A percentile compares a stretch with the other conserved stretches of the same genome.
Evolutionary conservation across 2,797 vertebrate species (phyloP).

Genomic region (Steatocranus sp.): DNA sequence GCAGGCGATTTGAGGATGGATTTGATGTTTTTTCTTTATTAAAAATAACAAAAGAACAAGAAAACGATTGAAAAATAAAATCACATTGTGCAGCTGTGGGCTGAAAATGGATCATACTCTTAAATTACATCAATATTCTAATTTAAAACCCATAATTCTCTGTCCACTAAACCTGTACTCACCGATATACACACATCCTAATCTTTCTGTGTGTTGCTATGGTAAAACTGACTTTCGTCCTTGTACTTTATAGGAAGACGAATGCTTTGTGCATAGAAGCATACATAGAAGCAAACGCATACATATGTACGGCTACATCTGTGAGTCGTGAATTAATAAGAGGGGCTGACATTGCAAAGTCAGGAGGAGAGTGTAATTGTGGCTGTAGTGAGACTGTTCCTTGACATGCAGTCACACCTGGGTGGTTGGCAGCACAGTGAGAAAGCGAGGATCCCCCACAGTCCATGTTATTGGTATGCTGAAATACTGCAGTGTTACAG

Average conservation of each 20-base stretch:
- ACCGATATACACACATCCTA: not conserved
- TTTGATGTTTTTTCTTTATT: not conserved
- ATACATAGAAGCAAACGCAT: not conserved
- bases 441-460: slow-evolving; percentile 60
- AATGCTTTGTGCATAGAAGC: not conserved
- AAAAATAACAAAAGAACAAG: not conserved
- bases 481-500: slow-evolving; percentile 58
- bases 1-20: not conserved
- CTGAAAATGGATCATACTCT: not conserved
- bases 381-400: slow-evolving; percentile 60
- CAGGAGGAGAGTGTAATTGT: slow-evolving; percentile 65
- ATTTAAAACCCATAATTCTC: slow-evolving; percentile 10
- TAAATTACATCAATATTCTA: not conserved
- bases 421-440: slow-evolving; percentile 54
- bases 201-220: not conserved
- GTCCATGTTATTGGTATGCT: slow-evolving; percentile 72
- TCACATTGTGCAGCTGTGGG: not conserved
- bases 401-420: slow-evolving; percentile 78
- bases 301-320: not conserved
- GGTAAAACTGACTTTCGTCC: not conserved
- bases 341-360: slow-evolving; percentile 20
- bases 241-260: not conserved
- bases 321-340: slow-evolving; percentile 40
- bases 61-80: not conserved
- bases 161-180: slow-evolving; percentile 1